phyloP scores from a whole-genome alignment of 2,113 vertebrate species.

The Oxygymnocypris stewartii region DNA sequence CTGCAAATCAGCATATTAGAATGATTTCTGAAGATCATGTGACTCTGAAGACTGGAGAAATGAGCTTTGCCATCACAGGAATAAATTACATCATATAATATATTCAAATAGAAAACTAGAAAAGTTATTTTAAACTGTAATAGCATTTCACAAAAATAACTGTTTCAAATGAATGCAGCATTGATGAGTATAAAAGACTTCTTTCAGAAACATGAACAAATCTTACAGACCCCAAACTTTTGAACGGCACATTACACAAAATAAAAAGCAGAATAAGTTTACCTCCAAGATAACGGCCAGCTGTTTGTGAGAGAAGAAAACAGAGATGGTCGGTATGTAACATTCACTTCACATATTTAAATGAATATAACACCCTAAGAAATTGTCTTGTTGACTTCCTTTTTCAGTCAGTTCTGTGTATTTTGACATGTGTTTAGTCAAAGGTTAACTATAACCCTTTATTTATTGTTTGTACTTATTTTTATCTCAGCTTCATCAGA shows the following conservation, averaged over 20 bases:
- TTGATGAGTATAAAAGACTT: background rate
- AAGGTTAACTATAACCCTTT: background rate
- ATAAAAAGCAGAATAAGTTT: slow-evolving; percentile 17
- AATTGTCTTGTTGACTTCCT: background rate
- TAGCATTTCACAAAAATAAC: background rate
- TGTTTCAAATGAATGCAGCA: background rate
- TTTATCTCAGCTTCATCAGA: background rate
- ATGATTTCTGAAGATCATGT: background rate
- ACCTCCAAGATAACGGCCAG: slow-evolving; percentile 52
- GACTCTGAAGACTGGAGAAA: background rate
- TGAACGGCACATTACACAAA: background rate
- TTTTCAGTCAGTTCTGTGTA: background rate
- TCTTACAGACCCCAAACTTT: background rate
- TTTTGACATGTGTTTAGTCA: background rate
- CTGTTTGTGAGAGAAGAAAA: slow-evolving; percentile 14
- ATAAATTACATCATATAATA: background rate
- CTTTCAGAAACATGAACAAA: background rate
- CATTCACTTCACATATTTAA: background rate
- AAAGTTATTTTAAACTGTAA: background rate
- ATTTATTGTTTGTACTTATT: background rate
- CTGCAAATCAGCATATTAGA: background rate
- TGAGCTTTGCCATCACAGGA: background rate
- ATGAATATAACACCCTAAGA: background rate
- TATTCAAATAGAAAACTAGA: background rate
- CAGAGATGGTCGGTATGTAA: background rate